Percentiles rank a stretch among this genome's conserved stretches.
phyloP scores from a whole-genome alignment of 2,797 vertebrate species.

The Echeneis naucrates region DNA sequence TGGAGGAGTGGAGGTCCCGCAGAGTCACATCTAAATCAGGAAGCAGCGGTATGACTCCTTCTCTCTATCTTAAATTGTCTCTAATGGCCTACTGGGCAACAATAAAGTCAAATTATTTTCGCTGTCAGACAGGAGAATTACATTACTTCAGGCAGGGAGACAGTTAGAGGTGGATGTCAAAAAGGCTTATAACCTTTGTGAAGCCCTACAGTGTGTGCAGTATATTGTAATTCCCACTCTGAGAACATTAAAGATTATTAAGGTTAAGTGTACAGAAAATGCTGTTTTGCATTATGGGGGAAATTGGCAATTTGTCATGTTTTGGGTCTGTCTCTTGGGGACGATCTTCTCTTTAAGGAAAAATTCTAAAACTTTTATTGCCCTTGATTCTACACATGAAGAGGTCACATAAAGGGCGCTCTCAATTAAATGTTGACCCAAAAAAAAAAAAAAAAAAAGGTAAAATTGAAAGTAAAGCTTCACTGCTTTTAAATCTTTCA shows the following conservation, averaged over 20 bases:
- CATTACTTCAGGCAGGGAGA: conserved; percentile 26
- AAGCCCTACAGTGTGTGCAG: neutral
- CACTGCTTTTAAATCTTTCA: no score
- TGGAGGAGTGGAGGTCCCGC: conserved; percentile 32
- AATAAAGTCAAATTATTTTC: conserved; percentile 1
- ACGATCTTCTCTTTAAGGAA: no score
- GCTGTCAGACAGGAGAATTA: conserved; percentile 25
- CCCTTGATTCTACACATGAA: neutral
- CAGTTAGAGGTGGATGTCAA: neutral
- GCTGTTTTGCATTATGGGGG: no score
- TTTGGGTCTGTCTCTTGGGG: neutral
- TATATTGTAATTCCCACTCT: neutral
- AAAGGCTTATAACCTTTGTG: neutral
- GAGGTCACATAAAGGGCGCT: neutral
- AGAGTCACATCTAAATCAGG: conserved; percentile 25
- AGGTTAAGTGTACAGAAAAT: neutral
- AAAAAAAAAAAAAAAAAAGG: no score
- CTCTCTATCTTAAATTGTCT: conserved; percentile 34
- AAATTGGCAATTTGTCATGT: neutral
- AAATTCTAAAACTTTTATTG: neutral
- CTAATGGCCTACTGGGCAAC: conserved; percentile 28
- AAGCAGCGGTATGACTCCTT: conserved; percentile 10
- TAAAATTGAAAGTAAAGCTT: no score
- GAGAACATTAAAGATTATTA: neutral
- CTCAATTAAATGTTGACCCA: no score